phyloP scores from a whole-genome alignment of 2,888 invertebrate species.

The Polia nebulosa region DNA sequence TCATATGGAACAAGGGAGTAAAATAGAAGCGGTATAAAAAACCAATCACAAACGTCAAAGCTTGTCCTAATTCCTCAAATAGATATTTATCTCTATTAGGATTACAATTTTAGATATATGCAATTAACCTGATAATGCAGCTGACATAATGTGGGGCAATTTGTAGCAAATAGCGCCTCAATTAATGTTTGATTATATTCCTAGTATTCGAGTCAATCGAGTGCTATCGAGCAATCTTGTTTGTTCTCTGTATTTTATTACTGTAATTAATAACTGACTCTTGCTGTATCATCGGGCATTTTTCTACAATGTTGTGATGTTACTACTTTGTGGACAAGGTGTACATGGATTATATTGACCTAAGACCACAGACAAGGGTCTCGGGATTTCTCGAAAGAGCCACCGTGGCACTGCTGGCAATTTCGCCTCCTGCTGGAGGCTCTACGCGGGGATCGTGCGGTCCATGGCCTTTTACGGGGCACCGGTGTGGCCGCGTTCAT shows the following conservation, averaged over 20 bases:
- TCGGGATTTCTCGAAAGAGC: too few relatives aligned
- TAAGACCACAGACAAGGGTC: too few relatives aligned
- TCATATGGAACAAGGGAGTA: background rate
- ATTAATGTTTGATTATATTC: conserved; percentile 73
- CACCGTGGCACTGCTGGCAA: too few relatives aligned
- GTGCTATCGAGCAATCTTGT: conserved; percentile 58
- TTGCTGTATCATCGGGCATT: conserved; percentile 25
- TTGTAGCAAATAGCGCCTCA: conserved; percentile 67
- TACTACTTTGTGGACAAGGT: conserved; percentile 5
- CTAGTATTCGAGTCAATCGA: conserved; percentile 56
- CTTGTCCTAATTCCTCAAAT: conserved; percentile 48
- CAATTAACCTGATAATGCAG: conserved; percentile 62
- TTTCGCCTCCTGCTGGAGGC: too few relatives aligned
- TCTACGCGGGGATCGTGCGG: too few relatives aligned
- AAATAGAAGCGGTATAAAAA: conserved; percentile 20
- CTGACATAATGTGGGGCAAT: conserved; percentile 65
- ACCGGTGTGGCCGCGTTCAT: too few relatives aligned
- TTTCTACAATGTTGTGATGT: conserved; percentile 13
- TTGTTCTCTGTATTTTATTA: conserved; percentile 51
- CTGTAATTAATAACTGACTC: conserved; percentile 49
- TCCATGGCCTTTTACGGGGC: too few relatives aligned
- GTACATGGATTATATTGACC: conserved; percentile 27
- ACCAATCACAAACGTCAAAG: conserved; percentile 36
- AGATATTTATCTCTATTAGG: conserved; percentile 54
- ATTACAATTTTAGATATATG: conserved; percentile 52